Percentiles rank a stretch among this genome's conserved stretches.
Conservation (phyloP, 2,888 invertebrate genomes). For the Geophilus truncorum region DNA sequence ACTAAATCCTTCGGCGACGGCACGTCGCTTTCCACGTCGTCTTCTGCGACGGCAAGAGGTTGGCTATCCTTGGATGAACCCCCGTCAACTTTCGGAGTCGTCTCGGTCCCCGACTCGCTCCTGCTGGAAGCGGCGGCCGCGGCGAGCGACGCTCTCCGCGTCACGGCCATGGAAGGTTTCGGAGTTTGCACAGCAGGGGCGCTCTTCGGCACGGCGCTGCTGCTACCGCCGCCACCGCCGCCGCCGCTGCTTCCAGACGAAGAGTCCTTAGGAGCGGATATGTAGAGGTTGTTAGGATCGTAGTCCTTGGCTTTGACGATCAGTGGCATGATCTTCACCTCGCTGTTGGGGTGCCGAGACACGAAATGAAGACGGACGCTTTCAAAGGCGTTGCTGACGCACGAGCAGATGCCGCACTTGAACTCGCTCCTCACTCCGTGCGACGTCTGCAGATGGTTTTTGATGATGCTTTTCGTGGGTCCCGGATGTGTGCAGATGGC, state of each 20-base stretch:
- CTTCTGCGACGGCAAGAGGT: not conserved
- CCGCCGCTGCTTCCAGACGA: not conserved
- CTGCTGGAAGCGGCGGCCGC: not conserved
- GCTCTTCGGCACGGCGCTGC: not conserved
- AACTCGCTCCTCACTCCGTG: slow-evolving; percentile 59
- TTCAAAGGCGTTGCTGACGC: slow-evolving; percentile 32
- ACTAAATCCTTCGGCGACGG: not conserved
- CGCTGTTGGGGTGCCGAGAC: slow-evolving; percentile 20
- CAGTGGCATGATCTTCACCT: slow-evolving; percentile 30
- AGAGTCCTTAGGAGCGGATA: not conserved
- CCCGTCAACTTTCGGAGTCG: not conserved
- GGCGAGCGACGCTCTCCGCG: not conserved
- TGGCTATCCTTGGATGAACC: not conserved
- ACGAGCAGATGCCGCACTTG: slow-evolving; percentile 65
- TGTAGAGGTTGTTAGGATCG: slow-evolving; percentile 15
- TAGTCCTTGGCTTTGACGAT: slow-evolving; percentile 30
- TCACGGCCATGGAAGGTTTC: not conserved
- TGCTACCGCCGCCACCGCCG: not conserved
- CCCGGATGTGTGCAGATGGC: slow-evolving; percentile 27
- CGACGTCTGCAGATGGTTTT: slow-evolving; percentile 29
- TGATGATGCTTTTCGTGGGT: slow-evolving; percentile 28
- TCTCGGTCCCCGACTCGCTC: not conserved
- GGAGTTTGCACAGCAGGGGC: not conserved
- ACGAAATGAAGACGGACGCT: slow-evolving; percentile 30
- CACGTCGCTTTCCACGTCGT: not conserved